Base-by-base conservation (phyloP, 2,113 vertebrate genomes). In the Passerina amoena region DNA sequence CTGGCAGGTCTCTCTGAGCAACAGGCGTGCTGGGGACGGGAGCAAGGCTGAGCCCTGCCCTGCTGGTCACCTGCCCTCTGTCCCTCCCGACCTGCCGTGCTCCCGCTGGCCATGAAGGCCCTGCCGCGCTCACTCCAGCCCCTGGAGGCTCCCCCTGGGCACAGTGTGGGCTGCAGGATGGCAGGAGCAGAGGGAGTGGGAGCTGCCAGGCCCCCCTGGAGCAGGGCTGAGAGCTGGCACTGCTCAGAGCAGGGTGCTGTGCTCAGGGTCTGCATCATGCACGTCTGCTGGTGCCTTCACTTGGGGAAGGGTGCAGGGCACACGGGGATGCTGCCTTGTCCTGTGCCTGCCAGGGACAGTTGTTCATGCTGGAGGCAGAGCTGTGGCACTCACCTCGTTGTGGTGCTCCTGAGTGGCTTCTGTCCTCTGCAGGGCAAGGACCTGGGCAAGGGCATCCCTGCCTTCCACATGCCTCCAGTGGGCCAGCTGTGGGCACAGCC, bases 161-260 rank as follows among this genome's bases (percentile, higher is more conserved):
- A 27, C 53, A 14, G 20, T 0, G 27, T 3, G 6, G 35, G 47
- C 70, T 88, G 83, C 2, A 10, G 76, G 57, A 31, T 5, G 0
- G 0, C 56, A 30, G 20, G 38, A 17, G 3, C 0, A 2, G 35
- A 54, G 11, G 17, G 6, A 80, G 15, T 3, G 1, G 25, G 48
- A 54, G 8, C 22, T n/a, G 50, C 22, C 2, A 6, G 53, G 19
- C 17, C 70, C 37, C n/a, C 2, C 1, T 0, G 1, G 4, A 1
- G 11, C 18, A 18, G 33, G 44, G 64, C 7, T 59, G 12, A 8
- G 35, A 14, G 53, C 6, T 61, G 2, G 38, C 75, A 37, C 13
- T 1, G 4, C 86, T 53, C 0, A 0, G 48, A 69, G 47, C 0
- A 0, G 24, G 60, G 16, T n/a, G n/a, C 28, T 83, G 50, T 7